These are phyloP conservation scores for Hippopotamus amphibius DNA, from an alignment of 2,113 vertebrate species.

Conservation along the genomic window DNA sequence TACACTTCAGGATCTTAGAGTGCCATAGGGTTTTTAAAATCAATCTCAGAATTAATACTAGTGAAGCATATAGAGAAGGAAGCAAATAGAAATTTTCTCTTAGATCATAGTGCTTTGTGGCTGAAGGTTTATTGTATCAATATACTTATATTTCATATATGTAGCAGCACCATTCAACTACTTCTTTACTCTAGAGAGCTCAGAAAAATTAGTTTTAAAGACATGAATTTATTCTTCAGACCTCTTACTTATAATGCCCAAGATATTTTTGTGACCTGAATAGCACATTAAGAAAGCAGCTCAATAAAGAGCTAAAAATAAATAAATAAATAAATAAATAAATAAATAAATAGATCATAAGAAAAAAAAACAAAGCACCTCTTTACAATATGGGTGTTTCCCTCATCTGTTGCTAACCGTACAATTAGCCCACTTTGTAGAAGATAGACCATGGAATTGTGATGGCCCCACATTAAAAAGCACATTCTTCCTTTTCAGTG, in stretches of 20 bases:
- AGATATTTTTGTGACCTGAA: conserved; percentile 32
- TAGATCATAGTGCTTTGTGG: background rate
- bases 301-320: background rate
- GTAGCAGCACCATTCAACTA: background rate
- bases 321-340: too few relatives aligned
- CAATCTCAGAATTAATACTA: background rate
- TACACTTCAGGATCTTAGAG: background rate
- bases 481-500: background rate
- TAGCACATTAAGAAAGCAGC: conserved; percentile 8
- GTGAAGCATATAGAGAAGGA: background rate
- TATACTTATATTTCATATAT: background rate
- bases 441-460: background rate
- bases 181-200: conserved; percentile 21
- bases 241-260: conserved; percentile 35
- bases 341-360: too few relatives aligned
- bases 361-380: background rate
- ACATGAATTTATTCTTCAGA: background rate
- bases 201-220: conserved; percentile 47
- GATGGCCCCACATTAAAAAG: background rate
- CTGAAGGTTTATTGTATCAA: background rate
- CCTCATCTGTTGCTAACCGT: background rate
- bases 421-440: background rate
- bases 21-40: background rate
- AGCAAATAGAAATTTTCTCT: background rate
- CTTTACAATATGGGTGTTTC: background rate